Evolutionary conservation across 2,113 vertebrate species (phyloP).

Genomic region (Corythoichthys haematopterus): DNA sequence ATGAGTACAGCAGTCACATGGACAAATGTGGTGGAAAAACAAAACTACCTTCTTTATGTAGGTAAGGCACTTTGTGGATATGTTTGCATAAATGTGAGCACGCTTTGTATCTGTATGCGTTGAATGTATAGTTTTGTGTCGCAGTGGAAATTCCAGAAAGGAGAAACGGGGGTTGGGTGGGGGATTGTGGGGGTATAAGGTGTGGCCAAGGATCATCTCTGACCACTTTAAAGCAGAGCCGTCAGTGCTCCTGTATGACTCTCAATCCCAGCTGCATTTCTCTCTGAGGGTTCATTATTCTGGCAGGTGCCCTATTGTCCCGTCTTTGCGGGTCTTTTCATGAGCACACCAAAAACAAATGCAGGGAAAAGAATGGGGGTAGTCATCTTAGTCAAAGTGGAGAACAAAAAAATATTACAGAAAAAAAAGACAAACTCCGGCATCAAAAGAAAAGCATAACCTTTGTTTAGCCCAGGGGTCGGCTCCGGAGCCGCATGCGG

Average conservation of each 20-base stretch:
- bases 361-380: constrained; percentile 29
- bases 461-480: constrained; percentile 33
- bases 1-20: constrained; percentile 31
- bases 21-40: background rate
- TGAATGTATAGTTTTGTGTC: constrained; percentile 24
- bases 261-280: constrained; percentile 56
- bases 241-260: constrained; percentile 57
- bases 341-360: constrained; percentile 63
- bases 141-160: constrained; percentile 64
- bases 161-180: background rate
- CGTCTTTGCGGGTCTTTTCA: constrained; percentile 60
- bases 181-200: constrained; percentile 53
- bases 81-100: constrained; percentile 4
- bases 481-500: too few relatives aligned
- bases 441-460: constrained; percentile 53
- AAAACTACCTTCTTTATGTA: constrained; percentile 6
- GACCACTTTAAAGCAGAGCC: constrained; percentile 69
- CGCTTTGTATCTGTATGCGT: constrained; percentile 25
- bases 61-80: background rate
- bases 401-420: constrained; percentile 20
- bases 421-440: constrained; percentile 9
- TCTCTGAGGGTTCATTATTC: constrained; percentile 68
- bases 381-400: constrained; percentile 33
- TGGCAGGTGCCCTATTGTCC: constrained; percentile 72
- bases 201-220: constrained; percentile 65